These are phyloP conservation scores for Petrocephalus microphthalmus DNA, from an alignment of 2,113 vertebrate genomes.

Conservation along the genomic window DNA sequence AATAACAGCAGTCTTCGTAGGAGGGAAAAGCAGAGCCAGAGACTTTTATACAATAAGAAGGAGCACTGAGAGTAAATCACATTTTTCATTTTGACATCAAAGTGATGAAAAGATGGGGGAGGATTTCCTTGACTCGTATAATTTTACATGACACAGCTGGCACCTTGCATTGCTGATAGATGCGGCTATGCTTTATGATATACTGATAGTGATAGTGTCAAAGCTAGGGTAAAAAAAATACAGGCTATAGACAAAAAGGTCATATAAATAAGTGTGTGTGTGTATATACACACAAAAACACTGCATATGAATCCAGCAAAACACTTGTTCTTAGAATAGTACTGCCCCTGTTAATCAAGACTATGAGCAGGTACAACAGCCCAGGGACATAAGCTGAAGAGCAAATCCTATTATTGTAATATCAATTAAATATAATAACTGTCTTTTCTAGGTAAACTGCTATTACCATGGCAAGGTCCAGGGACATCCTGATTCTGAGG, in stretches of 20 bases:
- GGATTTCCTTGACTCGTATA: conserved; percentile 3
- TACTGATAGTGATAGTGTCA: background rate
- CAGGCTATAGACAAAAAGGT: background rate
- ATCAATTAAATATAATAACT: background rate
- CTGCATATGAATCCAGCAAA: background rate
- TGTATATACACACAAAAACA: background rate
- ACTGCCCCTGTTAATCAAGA: background rate
- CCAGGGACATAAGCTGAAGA: background rate
- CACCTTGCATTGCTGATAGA: background rate
- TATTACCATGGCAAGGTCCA: conserved; percentile 68
- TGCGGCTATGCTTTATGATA: background rate
- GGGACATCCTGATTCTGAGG: conserved; percentile 52
- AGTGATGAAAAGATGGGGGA: conserved; percentile 2
- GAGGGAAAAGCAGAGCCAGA: background rate
- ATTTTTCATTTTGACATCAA: conserved; percentile 11
- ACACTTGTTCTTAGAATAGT: background rate
- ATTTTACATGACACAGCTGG: conserved; percentile 13
- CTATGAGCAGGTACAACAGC: background rate
- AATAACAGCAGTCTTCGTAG: background rate
- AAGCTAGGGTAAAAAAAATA: background rate
- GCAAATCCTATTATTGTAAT: background rate
- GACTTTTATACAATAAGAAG: background rate
- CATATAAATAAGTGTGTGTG: background rate
- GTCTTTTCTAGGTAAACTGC: conserved; percentile 57
- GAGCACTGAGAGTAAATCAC: conserved; percentile 4